phyloP scores from a whole-genome alignment of 2,113 vertebrate genomes.

The Ctenomys sociabilis region DNA sequence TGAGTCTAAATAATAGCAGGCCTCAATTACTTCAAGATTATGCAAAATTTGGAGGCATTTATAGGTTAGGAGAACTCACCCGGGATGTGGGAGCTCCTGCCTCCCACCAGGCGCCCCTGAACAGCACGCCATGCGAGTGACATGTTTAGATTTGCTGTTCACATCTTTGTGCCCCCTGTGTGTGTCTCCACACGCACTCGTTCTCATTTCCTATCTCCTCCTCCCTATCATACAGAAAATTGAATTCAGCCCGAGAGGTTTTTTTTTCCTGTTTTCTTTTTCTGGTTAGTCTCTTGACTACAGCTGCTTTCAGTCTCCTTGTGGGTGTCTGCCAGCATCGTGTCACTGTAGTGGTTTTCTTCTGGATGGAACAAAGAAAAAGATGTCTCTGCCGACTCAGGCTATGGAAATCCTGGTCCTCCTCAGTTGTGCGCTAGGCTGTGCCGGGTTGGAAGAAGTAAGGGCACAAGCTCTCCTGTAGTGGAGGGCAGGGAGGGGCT shows the following conservation, averaged over 20 bases:
- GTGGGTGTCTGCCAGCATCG: neutral
- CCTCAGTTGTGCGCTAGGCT: neutral
- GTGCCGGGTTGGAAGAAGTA: neutral
- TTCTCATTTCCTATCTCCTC: neutral
- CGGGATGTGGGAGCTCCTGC: neutral
- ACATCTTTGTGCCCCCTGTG: too few species aligned
- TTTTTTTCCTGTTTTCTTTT: too few species aligned
- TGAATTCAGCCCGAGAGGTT: neutral
- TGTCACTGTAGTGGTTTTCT: neutral
- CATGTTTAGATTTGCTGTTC: neutral
- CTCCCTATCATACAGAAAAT: neutral
- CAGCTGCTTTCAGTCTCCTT: neutral
- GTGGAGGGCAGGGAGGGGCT: neutral
- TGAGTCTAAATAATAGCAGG: neutral
- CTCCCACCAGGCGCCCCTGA: rapidly evolving
- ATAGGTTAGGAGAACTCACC: neutral
- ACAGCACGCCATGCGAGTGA: rapidly evolving
- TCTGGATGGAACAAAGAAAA: conserved; percentile 50
- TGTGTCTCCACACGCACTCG: rapidly evolving
- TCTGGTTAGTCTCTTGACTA: neutral
- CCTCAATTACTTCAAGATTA: neutral
- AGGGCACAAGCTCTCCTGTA: neutral
- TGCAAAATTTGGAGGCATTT: neutral
- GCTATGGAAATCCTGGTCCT: neutral
- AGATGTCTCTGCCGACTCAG: neutral